Evolutionary conservation across 2,113 vertebrate species (phyloP), one percentile per base, ranked within the genome.

Genomic region (Gallinago jamesoni): DNA sequence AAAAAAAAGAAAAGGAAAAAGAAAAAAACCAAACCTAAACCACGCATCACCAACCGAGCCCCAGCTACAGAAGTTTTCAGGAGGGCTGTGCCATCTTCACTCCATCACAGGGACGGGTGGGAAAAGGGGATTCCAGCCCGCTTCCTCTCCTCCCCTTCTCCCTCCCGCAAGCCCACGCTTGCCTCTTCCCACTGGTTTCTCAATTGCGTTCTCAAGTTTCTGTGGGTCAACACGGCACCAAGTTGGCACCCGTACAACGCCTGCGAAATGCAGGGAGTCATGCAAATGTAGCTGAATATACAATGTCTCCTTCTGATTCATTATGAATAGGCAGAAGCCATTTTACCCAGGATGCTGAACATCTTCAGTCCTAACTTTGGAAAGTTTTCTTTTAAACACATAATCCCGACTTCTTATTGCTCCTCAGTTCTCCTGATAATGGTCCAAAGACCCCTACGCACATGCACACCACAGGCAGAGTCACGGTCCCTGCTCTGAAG

Each of bases 141-240:
- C 83, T 68, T 67, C 80, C 56, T 96, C 41, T 56, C 19, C 3
- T 5, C 35, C 73, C 67, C 68, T 55, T 57, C 84, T 94, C 82
- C 70, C 72, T 90, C 68, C 56, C 12, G 1, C 94, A 93, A 57
- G 91, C 23, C 77, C 81, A 73, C 57, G 7, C 94, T 68, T 62
- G 91, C 35, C 43, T 95, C 66, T 91, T 87, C 69, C 43, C 66
- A 56, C 56, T 30, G 53, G 66, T 94, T 97, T 89, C 95, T 87
- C 93, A 96, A 53, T 50, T 12, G 47, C 30, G 6, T 64, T 94
- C 69, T 87, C 92, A 90, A n/a, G 66, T 57, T 75, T 72, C 87
- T 73, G 62, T 78, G 59, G 96, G 92, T 94, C 91, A 96, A 74
- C 62, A 39, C 5, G 0, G 50, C 72, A 47, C 55, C 14, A 5